Evolutionary conservation across 2,888 invertebrate species (phyloP), one percentile per base, ranked within the genome.

Genomic region (Lomographa bimaculata): DNA sequence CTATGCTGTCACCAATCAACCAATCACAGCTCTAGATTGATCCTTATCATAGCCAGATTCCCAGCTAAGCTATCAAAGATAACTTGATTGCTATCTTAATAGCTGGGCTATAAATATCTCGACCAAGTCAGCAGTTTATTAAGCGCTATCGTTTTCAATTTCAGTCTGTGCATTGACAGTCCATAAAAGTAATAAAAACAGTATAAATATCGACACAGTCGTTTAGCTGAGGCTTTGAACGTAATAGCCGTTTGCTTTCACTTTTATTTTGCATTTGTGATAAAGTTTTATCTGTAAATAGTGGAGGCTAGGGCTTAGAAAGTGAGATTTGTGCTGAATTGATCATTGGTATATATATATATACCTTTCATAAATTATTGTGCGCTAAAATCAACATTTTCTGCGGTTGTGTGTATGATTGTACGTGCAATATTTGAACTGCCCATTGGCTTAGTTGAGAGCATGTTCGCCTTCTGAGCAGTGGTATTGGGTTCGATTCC

Each of bases 221-320:
- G 36, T 27, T 32, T 37, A 11, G 16, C 34, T 10, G 19, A 6
- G 28, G 28, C 20, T 38, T 36, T 14, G 11, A 35, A 8, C 18
- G 32, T 36, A 45, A 35, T 39, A 27, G 35, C 21, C 23, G 25
- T 34, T 18, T 23, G n/a, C 52, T 53, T 53, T 53, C 50, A 43
- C 52, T 53, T 46, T 36, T 40, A 48, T 53, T 49, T 45, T 37
- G 35, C 50, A 50, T 47, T 47, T 32, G 27, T 32, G 44, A 42
- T 50, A 50, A 45, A 25, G 30, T 36, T 35, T 36, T 41, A 34
- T 33, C 26, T 35, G 14, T 38, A 32, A 26, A 21, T 5, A 20
- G 34, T 11, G 19, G 46, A 27, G 36, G 46, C 49, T 40, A 50
- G 14, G 14, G 14, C 14, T 14, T 14, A 4, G 14, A 14, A 14